Evolutionary conservation across 2,888 invertebrate genomes (phyloP).

Genomic region (Trachelus tabidus): DNA sequence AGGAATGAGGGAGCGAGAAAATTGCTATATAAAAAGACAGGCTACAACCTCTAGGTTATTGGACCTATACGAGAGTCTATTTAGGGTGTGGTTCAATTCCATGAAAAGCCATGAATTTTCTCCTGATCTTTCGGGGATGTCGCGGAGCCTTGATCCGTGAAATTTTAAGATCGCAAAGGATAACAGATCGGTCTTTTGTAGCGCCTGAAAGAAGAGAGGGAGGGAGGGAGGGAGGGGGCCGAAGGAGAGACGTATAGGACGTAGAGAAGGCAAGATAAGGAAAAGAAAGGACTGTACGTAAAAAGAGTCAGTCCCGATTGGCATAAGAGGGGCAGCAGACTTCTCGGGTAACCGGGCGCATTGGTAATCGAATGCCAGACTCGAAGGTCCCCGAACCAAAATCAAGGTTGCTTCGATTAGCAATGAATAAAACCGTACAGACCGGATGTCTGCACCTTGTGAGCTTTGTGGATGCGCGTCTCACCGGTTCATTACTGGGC

Average conservation of each 20-base stretch:
- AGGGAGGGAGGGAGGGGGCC: not conserved
- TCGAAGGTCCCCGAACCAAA: constrained; percentile 41
- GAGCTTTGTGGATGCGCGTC: not conserved
- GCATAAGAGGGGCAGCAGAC: not conserved
- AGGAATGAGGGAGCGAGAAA: not conserved
- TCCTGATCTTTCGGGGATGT: not conserved
- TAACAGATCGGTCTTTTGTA: not conserved
- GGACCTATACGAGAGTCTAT: not conserved
- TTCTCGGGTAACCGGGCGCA: constrained; percentile 17
- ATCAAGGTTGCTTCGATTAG: constrained; percentile 39
- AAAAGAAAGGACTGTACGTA: constrained; percentile 17
- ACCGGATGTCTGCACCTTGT: constrained; percentile 10
- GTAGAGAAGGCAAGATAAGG: constrained; percentile 29
- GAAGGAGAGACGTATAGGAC: constrained; percentile 20
- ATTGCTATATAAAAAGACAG: not conserved
- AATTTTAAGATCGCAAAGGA: not conserved
- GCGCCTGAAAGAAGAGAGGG: constrained; percentile 26
- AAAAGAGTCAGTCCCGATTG: constrained; percentile 6
- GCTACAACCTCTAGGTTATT: not conserved
- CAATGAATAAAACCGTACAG: constrained; percentile 13
- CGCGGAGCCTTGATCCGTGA: not conserved
- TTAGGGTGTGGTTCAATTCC: not conserved
- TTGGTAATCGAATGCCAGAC: constrained; percentile 23
- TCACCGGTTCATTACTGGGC: not conserved
- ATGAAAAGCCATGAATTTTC: not conserved